Evolutionary conservation across 1,140 invertebrate genomes (phyloP), one percentile per base, ranked within the genome.

Genomic region (Drosophila bocki): DNA sequence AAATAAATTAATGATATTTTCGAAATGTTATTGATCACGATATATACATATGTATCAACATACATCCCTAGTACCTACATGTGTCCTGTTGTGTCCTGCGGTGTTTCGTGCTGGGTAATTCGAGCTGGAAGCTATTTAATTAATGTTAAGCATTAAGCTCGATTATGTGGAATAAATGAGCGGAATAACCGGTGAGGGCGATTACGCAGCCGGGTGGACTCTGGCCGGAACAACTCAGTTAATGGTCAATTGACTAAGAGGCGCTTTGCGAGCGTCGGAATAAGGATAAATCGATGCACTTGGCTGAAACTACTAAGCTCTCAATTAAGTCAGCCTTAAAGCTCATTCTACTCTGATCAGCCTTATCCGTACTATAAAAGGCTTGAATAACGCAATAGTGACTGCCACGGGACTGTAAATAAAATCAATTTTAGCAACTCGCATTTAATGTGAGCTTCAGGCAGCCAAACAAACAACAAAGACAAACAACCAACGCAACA

Each of bases 71-170:
- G 11, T 22, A 22, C 7, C 13, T 33, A 12, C 7, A 54, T 7
- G 13, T 15, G 15, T 57, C 39, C 29, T 35, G 4, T 2, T 15
- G 37, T 61, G 7, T 64, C 54, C 61, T 42, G 61, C 17, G 9
- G 29, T 58, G 33, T 62, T 62, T 47, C 63, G 19, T 50, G 15
- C 41, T 9, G 26, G 47, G 60, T 42, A 77, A 53, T 70, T 33
- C 26, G 32, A 65, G 19, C 37, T 59, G 32, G 44, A 62, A 51
- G 69, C 60, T 69, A 68, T 67, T 88, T 83, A 88, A 86, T 86
- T 86, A 88, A 80, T 86, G 84, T 59, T 44, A 54, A 70, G 76
- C 45, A 80, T 77, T 80, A 83, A 60, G 51, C 64, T 37, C 58
- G 84, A 88, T 74, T 83, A 79, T 44, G 48, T 35, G 47, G 41